A percentile compares a stretch with the other conserved stretches of the same genome.
These are phyloP conservation scores for Tiliqua scincoides DNA, from an alignment of 2,113 vertebrate species.

Conservation along the genomic window DNA sequence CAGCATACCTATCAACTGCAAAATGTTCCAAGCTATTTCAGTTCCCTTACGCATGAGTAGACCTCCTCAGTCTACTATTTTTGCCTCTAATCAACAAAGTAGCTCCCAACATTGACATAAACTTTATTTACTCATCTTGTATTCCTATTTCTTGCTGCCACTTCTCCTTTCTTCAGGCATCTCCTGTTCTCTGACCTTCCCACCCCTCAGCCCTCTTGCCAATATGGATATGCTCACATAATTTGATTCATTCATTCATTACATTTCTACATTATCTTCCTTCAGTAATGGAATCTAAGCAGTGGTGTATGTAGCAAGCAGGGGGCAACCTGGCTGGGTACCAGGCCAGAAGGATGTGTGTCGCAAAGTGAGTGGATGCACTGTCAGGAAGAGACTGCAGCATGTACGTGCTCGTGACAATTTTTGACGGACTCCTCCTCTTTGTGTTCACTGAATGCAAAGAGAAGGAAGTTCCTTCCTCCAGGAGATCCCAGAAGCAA, in stretches of 20 bases:
- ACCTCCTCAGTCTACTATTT: background rate
- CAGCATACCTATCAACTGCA: background rate
- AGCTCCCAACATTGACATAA: background rate
- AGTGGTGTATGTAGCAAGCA: too few relatives aligned
- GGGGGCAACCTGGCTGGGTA: too few relatives aligned
- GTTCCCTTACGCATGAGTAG: background rate
- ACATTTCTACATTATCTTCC: too few relatives aligned
- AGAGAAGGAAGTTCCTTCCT: too few relatives aligned
- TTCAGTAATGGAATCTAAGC: too few relatives aligned
- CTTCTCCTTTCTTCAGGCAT: background rate
- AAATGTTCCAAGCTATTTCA: background rate
- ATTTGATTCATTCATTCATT: background rate
- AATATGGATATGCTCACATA: background rate
- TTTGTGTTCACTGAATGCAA: too few relatives aligned
- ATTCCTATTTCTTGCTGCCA: background rate
- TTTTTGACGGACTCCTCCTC: too few relatives aligned
- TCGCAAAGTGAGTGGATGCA: too few relatives aligned
- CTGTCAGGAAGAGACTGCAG: too few relatives aligned
- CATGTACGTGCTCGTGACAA: too few relatives aligned
- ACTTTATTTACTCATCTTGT: background rate
- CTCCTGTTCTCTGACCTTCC: background rate
- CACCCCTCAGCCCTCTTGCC: background rate
- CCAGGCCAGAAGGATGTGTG: too few relatives aligned
- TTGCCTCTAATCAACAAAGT: background rate
- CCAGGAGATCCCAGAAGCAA: too few relatives aligned